Evolutionary conservation across 2,797 vertebrate genomes (phyloP).

Genomic region (Podarcis lilfordi): DNA sequence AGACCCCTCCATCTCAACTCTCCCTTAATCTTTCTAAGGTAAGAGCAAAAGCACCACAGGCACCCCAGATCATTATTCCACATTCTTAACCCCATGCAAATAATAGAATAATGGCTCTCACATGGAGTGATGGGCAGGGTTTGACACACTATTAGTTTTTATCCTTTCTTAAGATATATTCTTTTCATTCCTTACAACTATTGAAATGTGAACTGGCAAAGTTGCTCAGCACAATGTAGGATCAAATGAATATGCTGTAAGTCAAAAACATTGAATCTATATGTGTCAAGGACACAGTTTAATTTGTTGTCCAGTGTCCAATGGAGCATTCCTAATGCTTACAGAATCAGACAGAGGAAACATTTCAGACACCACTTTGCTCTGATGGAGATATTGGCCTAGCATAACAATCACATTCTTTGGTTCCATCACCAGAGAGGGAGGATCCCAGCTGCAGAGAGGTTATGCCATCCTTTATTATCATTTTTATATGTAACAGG

Average conservation of each 20-base stretch:
- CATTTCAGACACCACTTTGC: slow-evolving; percentile 1
- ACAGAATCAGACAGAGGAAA: slow-evolving; percentile 19
- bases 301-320: slow-evolving; percentile 6
- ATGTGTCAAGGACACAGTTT: slow-evolving; percentile 25
- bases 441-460: neutral
- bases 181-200: neutral
- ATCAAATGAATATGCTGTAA: neutral
- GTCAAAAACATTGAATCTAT: neutral
- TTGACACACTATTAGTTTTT: neutral
- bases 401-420: neutral
- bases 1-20: too few relatives aligned
- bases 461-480: neutral
- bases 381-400: slow-evolving; percentile 1
- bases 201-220: neutral
- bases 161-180: neutral
- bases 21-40: too few relatives aligned
- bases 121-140: too few relatives aligned
- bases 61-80: too few relatives aligned
- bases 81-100: too few relatives aligned
- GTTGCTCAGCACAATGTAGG: neutral
- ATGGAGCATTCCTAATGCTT: slow-evolving; percentile 28
- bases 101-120: too few relatives aligned
- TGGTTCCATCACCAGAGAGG: slow-evolving; percentile 1
- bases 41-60: too few relatives aligned
- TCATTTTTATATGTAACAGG: slow-evolving; percentile 31